A percentile compares a stretch with the other conserved stretches of the same genome.
These are phyloP conservation scores for Cossypha polioptera DNA, from an alignment of 2,797 vertebrate species.

Conservation along the genomic window DNA sequence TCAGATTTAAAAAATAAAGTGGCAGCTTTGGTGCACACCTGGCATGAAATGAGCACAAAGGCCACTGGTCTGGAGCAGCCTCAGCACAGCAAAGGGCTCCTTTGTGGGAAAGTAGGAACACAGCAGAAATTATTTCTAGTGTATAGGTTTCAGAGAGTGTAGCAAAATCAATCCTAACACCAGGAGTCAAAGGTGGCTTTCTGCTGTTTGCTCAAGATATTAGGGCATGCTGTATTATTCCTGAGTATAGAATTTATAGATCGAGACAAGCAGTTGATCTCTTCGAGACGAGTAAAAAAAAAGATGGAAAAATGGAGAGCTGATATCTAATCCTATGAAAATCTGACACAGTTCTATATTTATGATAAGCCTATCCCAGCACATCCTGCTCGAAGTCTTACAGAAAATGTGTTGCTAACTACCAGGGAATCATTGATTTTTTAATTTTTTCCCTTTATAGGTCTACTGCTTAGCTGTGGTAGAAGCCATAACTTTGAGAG, in stretches of 20 bases:
- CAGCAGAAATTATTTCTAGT: background rate
- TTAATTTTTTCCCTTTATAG: background rate
- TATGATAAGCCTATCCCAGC: constrained; percentile 38
- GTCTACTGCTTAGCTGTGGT: constrained; percentile 33
- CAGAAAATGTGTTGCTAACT: constrained; percentile 58
- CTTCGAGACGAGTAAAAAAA: background rate
- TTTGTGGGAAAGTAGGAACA: background rate
- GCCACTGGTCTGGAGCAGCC: background rate
- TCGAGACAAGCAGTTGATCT: background rate
- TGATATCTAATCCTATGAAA: constrained; percentile 3
- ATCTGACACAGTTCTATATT: constrained; percentile 41
- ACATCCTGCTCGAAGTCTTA: constrained; percentile 47
- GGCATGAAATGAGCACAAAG: background rate
- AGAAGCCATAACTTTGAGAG: background rate
- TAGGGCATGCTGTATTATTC: background rate
- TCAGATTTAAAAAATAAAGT: background rate
- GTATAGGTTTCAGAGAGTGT: background rate
- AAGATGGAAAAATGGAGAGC: background rate
- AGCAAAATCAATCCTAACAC: background rate
- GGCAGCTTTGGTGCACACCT: background rate
- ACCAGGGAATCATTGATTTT: constrained; percentile 58
- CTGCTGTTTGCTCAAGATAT: background rate
- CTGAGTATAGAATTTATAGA: background rate
- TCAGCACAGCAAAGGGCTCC: background rate
- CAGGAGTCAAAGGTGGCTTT: background rate